Base-by-base conservation (phyloP, 2,888 invertebrate genomes). In the Scaptomyza polygonia region DNA sequence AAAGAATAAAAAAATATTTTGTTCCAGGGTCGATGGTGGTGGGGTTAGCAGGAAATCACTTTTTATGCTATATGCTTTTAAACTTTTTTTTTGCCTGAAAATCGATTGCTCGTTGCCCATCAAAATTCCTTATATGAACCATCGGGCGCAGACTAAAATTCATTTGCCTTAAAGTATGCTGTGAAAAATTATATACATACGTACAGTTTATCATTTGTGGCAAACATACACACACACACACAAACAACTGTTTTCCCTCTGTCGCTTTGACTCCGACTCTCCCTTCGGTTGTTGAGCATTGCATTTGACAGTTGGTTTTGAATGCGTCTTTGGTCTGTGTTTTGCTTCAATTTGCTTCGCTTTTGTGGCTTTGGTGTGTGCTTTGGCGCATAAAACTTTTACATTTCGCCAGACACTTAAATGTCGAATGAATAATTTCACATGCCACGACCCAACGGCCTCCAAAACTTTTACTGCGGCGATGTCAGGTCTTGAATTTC, bases 401-500 rank as follows among this genome's bases (percentile, higher is more conserved):
- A 71, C 87, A 69, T 71, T 82, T 76, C 39, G 56, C 53, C 84
- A 77, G 78, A 86, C 77, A 84, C 86, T 79, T 83, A 86, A 84
- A 77, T 72, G 72, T 73, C 75, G 80, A 86, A 88, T 84, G 88
- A 84, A 84, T 88, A 86, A 84, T 88, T 88, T 83, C 77, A 66
- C 65, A 62, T 64, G 88, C 70, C 86, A 68, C 71, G 45, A 51
- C 45, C 56, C 68, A 14, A 39, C 9, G 67, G 62, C 49, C 61
- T 43, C 45, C 61, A 61, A 77, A 82, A 77, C 70, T 85, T 81
- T 87, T 71, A 69, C 68, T 63, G 62, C 57, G 52, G 9, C 39
- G 42, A 58, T 55, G 62, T 54, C 68, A 57, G 65, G 62, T 9
- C 52, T 49, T 69, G 40, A 55, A 47, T 69, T 74, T 74, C 53